Evolutionary conservation across 2,888 invertebrate species (phyloP).

Genomic region (Syritta pipiens): DNA sequence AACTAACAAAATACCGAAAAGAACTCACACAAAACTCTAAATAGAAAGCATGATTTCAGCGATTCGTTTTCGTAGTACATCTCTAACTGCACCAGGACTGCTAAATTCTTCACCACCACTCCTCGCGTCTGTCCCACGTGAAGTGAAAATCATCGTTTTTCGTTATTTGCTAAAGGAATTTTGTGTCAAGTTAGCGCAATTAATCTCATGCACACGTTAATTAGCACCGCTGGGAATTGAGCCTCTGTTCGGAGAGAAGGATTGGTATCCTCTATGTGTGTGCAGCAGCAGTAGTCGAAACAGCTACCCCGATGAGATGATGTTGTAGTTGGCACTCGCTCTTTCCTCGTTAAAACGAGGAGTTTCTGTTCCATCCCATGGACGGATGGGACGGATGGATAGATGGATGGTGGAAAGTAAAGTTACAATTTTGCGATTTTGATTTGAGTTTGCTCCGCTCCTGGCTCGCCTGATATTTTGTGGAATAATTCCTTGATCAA

Average conservation of each 20-base stretch:
- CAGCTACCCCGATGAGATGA: conserved; percentile 1
- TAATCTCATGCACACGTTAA: conserved; percentile 75
- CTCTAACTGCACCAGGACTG: not conserved
- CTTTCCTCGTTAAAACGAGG: not conserved
- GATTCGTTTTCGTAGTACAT: conserved; percentile 9
- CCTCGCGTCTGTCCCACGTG: conserved; percentile 19
- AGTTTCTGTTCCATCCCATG: conserved; percentile 18
- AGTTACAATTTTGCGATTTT: conserved; percentile 60
- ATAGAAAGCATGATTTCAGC: conserved; percentile 15
- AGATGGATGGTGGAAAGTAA: conserved; percentile 27
- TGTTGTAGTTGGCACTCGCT: conserved; percentile 28
- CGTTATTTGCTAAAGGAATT: conserved; percentile 65
- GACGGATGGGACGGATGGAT: too few relatives aligned
- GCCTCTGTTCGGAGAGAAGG: conserved; percentile 17
- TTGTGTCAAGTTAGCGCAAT: conserved; percentile 69
- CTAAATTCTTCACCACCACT: not conserved
- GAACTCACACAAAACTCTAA: not conserved
- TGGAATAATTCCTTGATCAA: conserved; percentile 58
- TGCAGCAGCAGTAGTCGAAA: conserved; percentile 3
- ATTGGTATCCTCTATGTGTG: conserved; percentile 17
- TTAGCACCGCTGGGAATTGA: conserved; percentile 79
- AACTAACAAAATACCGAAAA: conserved; percentile 25
- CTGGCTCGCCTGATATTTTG: conserved; percentile 34
- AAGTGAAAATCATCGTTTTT: conserved; percentile 63
- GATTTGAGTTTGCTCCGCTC: conserved; percentile 52